Evolutionary conservation across 2,888 invertebrate species (phyloP).

Genomic region (Sinelater perroti): DNA sequence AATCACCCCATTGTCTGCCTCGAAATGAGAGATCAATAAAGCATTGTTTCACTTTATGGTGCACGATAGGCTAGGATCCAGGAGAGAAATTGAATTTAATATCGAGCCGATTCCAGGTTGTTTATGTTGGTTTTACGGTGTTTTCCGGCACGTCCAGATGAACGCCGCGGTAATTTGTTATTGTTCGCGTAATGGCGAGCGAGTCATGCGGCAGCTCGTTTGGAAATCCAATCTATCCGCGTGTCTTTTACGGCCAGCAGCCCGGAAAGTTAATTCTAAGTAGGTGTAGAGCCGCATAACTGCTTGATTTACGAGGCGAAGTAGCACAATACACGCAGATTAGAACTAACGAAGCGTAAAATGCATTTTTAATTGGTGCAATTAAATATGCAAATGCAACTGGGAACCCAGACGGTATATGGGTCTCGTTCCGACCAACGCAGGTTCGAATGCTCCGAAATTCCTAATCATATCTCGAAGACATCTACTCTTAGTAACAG

Average conservation of each 20-base stretch:
- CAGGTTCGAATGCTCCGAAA: too few relatives aligned
- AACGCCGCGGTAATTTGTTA: constrained; percentile 6
- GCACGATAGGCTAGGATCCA: constrained; percentile 5
- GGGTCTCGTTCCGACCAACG: not conserved
- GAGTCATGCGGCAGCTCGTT: not conserved
- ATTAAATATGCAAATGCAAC: constrained; percentile 12
- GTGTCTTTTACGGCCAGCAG: constrained; percentile 1
- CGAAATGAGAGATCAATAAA: constrained; percentile 10
- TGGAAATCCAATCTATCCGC: constrained; percentile 13
- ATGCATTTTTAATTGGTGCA: constrained; percentile 9
- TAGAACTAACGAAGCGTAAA: constrained; percentile 8
- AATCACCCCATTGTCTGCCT: constrained; percentile 14
- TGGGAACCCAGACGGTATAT: not conserved
- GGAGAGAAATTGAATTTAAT: constrained; percentile 12
- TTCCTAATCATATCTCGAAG: too few relatives aligned
- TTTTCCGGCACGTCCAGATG: constrained; percentile 11
- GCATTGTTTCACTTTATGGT: constrained; percentile 17
- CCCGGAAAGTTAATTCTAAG: not conserved
- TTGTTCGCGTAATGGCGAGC: constrained; percentile 8
- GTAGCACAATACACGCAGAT: constrained; percentile 4
- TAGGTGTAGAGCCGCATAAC: constrained; percentile 9
- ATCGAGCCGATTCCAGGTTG: not conserved
- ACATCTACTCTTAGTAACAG: too few relatives aligned
- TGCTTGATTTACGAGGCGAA: not conserved
- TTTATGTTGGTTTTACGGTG: constrained; percentile 10